Evolutionary conservation across 2,888 invertebrate genomes (phyloP), one percentile per base, ranked within the genome.

Genomic region (Diplazon laetatorius): DNA sequence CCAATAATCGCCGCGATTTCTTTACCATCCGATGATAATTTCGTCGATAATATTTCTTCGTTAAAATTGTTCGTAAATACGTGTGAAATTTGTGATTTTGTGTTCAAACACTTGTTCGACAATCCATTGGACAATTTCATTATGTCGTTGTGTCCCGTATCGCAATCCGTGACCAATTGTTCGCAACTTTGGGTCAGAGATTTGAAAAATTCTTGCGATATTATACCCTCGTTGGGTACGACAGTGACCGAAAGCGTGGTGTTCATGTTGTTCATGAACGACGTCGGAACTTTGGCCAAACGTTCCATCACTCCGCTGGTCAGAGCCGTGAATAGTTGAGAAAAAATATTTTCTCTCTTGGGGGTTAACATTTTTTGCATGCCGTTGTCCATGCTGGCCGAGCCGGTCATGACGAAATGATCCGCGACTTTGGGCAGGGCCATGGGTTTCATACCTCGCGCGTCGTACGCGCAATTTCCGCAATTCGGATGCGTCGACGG

Each of bases 191-290:
- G 74, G 2, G 84, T 82, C 46, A 86, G 72, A 50, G 80, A 82
- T 78, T 86, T 84, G 35, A 85, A 84, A 42, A 88, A 82, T 22
- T 86, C 85, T 0, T 82, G 83, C 2, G 87, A 80, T 39, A 85
- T 84, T 50, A 85, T 79, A 52, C 85, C 83, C 37, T 85, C 84
- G 59, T 87, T 84, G 4, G 85, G 83, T 4, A 88, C 86, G 6
- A 89, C 78, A 1, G 88, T 89, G 22, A 88, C 87, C 0, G 87
- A 89, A 9, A 89, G 74, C 0, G 85, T 82, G 62, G 79, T 84
- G 76, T 85, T 86, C 48, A 85, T 79, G 20, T 73, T 84, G 2
- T 83, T 68, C 70, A 83, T 82, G 1, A 87, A 81, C 0, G 83
- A 80, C 12, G 74, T 75, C 5, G 86, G 83, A 16, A 84, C 81